Evolutionary conservation across 2,888 invertebrate species (phyloP), one percentile per base, ranked within the genome.

Genomic region (Cryptophagus acutangulus): DNA sequence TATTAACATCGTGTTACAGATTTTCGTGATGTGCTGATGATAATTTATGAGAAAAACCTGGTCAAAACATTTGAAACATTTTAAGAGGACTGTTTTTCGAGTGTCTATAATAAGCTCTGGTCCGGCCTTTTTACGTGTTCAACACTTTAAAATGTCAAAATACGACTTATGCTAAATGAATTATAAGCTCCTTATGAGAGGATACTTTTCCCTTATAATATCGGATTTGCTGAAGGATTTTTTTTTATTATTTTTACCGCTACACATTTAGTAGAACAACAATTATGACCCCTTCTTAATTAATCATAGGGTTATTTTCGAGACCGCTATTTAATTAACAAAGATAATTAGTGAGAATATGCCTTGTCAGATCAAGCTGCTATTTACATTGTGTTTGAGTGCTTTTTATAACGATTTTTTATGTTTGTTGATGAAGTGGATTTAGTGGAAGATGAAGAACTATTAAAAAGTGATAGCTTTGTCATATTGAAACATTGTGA

Each of bases 321-420:
- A 38, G 49, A 39, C 48, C 54, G 54, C 49, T 54, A 54, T 59
- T 56, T 59, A 57, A 59, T 59, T 59, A 59, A 55, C 50, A 45
- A 47, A 58, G 51, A 54, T 58, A 59, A 58, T 59, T 57, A 59
- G 55, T 46, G 54, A 52, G 57, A 59, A 59, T 54, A 50, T 53
- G 59, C 59, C 50, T 41, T 52, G 59, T 59, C 59, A 59, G 57
- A 47, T 47, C 46, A 39, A 42, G 42, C 40, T 33, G 40, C 40
- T 43, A 40, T 43, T 8, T 35, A 26, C 31, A 17, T 40, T 40
- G 35, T 40, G 29, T 36, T 30, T 25, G 31, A 40, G 33, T 20
- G 12, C 14, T 36, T 24, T 24, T 30, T 34, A 29, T 12, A 17
- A 17, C 17, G 26, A 20, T 20, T 20, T 20, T 20, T 9, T 20